phyloP scores from a whole-genome alignment of 2,113 vertebrate species.

The Physeter macrocephalus region DNA sequence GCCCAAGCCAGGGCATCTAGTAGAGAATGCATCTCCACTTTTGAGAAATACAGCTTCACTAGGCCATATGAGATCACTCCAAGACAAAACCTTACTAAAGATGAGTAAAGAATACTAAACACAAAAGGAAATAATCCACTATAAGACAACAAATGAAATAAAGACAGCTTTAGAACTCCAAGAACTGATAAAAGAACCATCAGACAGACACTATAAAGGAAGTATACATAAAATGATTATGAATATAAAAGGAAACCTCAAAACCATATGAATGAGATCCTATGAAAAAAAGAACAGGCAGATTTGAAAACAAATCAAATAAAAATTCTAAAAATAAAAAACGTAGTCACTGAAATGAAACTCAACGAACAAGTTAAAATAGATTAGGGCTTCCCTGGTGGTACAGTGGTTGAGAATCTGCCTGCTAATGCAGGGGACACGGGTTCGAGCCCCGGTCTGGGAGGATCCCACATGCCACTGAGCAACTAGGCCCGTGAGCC shows the following conservation, averaged over 20 bases:
- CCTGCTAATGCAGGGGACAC: too few relatives aligned
- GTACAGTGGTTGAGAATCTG: too few relatives aligned
- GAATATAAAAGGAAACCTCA: constrained; percentile 2
- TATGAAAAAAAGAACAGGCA: background rate
- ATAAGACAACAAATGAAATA: background rate
- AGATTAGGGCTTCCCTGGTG: background rate
- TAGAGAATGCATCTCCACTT: background rate
- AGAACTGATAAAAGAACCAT: background rate
- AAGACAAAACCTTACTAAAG: background rate
- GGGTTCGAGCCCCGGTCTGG: too few relatives aligned
- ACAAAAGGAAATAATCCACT: background rate
- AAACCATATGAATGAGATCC: background rate
- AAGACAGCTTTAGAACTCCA: background rate
- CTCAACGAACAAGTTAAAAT: background rate
- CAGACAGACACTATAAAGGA: background rate
- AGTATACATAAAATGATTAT: background rate
- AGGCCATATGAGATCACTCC: background rate
- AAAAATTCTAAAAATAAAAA: constrained; percentile 25
- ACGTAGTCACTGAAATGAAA: background rate
- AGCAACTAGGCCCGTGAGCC: too few relatives aligned
- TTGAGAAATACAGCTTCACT: background rate
- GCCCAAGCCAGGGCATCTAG: background rate
- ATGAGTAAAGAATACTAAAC: background rate
- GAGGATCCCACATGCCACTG: too few relatives aligned
- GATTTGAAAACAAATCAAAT: background rate